Evolutionary conservation across 2,888 invertebrate species (phyloP), one percentile per base, ranked within the genome.

Genomic region (Suillia variegata): DNA sequence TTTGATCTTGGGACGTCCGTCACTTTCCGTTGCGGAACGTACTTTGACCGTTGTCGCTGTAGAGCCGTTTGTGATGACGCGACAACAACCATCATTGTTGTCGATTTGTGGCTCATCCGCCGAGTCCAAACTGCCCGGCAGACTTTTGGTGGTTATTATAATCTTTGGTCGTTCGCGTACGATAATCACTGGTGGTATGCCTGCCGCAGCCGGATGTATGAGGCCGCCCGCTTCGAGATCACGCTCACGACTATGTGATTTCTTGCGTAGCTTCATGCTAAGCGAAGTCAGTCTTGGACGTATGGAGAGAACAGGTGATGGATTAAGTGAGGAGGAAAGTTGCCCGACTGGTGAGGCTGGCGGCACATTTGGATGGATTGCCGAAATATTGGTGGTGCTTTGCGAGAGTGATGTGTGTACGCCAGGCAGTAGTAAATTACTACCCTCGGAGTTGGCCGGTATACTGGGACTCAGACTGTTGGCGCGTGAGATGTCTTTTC

Each of bases 81-180:
- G 62, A 24, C 69, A 68, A 42, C 68, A 70, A 15, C 67, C 66
- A 5, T 88, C 88, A 61, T 86, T 62, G 24, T 15, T 12, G 6
- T 3, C 6, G 20, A 8, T 20, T 4, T 45, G 82, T 65, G 89
- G 89, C 45, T 87, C 87, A 62, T 91, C 91, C 65, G 91, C 91
- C 0, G 90, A 90, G 74, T 92, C 92, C 71, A 93, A 83, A 73
- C 93, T 92, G 75, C 92, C 93, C 1, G 93, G 93, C 74, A 93
- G 80, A 59, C 93, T 93, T 75, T 89, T 92, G 53, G 93, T 92
- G 80, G 82, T 81, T 6, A 82, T 79, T 10, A 81, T 78, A 21
- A 82, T 82, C 68, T 78, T 89, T 85, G 79, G 81, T 31, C 77
- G 62, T 48, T 83, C 76, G 1, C 78, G 70, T 17, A 74, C 70